Conservation (phyloP, 1,140 invertebrate genomes). For the Sycobia sp. region DNA sequence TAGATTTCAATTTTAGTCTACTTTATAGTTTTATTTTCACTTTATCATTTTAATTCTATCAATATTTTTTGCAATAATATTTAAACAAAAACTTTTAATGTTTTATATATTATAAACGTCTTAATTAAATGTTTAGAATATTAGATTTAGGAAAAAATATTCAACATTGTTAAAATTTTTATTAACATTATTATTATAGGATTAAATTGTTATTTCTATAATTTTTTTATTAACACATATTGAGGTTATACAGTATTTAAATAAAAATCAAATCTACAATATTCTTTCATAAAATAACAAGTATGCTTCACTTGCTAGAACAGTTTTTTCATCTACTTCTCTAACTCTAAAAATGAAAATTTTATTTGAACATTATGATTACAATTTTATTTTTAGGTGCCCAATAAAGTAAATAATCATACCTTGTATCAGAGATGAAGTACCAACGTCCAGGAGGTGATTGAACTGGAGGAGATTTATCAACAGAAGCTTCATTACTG, state of each 20-base stretch:
- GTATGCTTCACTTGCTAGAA: slow-evolving; percentile 92
- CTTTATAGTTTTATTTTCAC: too few species aligned
- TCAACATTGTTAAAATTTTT: too few species aligned
- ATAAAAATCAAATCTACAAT: slow-evolving; percentile 61
- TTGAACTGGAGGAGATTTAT: slow-evolving; percentile 55
- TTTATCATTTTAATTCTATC: too few species aligned
- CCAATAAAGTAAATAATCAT: slow-evolving; percentile 10
- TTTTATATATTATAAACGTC: too few species aligned
- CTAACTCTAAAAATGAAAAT: slow-evolving; percentile 64
- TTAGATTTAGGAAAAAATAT: too few species aligned
- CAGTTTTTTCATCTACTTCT: slow-evolving; percentile 78
- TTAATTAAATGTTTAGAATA: too few species aligned
- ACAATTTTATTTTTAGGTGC: background rate
- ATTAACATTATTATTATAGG: too few species aligned
- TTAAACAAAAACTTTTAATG: too few species aligned
- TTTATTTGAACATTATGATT: background rate
- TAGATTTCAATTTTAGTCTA: too few species aligned
- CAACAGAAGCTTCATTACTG: slow-evolving; percentile 55
- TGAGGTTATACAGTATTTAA: slow-evolving; percentile 1
- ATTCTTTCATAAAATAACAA: slow-evolving; percentile 95
- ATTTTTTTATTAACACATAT: slow-evolving; percentile 10
- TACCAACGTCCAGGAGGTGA: slow-evolving; percentile 86
- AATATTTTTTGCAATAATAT: too few species aligned
- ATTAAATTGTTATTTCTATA: too few species aligned
- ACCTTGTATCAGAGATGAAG: slow-evolving; percentile 85